phyloP scores from a whole-genome alignment of 2,113 vertebrate genomes.

The Scytalopus superciliaris region DNA sequence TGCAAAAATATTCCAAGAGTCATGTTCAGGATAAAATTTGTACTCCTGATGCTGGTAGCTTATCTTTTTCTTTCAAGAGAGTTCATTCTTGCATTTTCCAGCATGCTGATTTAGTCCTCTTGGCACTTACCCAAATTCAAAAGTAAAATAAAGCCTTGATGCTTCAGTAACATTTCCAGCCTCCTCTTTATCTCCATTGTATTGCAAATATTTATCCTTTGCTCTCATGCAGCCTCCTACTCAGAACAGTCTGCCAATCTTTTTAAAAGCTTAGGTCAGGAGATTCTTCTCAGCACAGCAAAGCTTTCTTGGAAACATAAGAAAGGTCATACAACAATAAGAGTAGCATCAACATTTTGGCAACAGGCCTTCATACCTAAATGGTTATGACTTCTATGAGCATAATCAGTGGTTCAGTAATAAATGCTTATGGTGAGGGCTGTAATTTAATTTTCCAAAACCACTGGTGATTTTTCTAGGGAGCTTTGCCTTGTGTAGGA shows the following conservation, averaged over 20 bases:
- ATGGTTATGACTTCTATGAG: neutral
- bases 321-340: conserved; percentile 43
- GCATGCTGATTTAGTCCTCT: conserved; percentile 11
- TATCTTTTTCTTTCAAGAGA: conserved; percentile 13
- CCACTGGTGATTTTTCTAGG: neutral
- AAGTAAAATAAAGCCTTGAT: conserved; percentile 53
- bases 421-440: neutral
- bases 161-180: conserved; percentile 48
- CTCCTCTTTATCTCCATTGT: conserved; percentile 56
- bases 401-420: neutral
- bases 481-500: neutral
- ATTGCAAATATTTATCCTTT: conserved; percentile 68
- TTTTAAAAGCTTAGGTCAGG: conserved; percentile 57
- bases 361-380: conserved; percentile 28
- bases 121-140: conserved; percentile 40
- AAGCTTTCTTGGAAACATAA: conserved; percentile 47
- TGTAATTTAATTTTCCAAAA: conserved; percentile 26
- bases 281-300: conserved; percentile 40
- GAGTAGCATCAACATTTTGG: conserved; percentile 53
- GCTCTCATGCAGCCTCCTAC: conserved; percentile 59
- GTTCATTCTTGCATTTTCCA: conserved; percentile 42
- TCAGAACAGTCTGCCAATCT: conserved; percentile 54
- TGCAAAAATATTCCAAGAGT: conserved; percentile 4
- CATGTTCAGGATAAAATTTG: neutral
- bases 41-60: neutral